Evolutionary conservation across 1,140 invertebrate genomes (phyloP).

Genomic region (Cydia splendana): DNA sequence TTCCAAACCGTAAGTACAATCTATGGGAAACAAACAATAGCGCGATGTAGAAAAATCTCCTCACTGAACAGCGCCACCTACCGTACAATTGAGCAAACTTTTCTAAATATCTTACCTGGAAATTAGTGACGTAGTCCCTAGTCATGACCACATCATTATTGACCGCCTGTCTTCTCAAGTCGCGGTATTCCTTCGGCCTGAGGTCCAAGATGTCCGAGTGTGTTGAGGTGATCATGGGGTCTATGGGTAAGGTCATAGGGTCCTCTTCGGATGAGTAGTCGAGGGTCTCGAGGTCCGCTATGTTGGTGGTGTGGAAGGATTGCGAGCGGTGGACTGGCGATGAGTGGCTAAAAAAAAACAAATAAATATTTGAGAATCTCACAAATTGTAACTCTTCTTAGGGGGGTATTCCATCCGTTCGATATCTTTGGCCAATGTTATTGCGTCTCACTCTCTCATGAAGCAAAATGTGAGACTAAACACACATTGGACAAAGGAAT

Average conservation of each 20-base stretch:
- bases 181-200: constrained; percentile 49
- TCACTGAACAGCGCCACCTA: too few species aligned
- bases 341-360: constrained; percentile 62
- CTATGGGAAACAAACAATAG: neutral
- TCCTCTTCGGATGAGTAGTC: constrained; percentile 71
- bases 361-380: neutral
- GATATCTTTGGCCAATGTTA: too few species aligned
- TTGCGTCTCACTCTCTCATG: too few species aligned
- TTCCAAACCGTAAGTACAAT: too few species aligned
- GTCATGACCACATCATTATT: constrained; percentile 61
- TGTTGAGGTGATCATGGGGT: constrained; percentile 68
- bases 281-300: constrained; percentile 58
- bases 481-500: too few species aligned
- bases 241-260: constrained; percentile 57
- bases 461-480: too few species aligned
- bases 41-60: neutral
- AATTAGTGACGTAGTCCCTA: constrained; percentile 67
- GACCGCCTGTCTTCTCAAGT: constrained; percentile 56
- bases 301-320: constrained; percentile 73
- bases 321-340: constrained; percentile 76
- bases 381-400: too few species aligned
- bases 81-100: neutral
- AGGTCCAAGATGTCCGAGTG: constrained; percentile 68
- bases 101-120: constrained; percentile 56
- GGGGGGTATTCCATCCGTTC: too few species aligned